Conservation (phyloP, 2,113 vertebrate genomes). For the Diglossa brunneiventris region DNA sequence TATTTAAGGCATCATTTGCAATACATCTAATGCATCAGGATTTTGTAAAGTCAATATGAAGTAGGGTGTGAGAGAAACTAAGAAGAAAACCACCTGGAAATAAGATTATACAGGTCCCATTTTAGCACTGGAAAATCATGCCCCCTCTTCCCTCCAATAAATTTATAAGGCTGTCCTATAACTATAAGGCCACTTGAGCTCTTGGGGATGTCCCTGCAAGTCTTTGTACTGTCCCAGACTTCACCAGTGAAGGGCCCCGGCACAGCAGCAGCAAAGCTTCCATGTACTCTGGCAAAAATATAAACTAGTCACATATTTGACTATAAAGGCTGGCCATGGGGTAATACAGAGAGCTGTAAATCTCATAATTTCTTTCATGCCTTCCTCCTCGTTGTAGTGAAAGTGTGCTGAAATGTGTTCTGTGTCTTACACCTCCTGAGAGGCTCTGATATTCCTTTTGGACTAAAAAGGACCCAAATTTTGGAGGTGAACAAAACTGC, state of each 20-base stretch:
- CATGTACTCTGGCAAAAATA: neutral
- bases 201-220: neutral
- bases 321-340: neutral
- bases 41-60: neutral
- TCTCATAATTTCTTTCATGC: neutral
- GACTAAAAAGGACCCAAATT: neutral
- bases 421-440: neutral
- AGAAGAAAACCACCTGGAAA: neutral
- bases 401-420: neutral
- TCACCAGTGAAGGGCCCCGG: neutral
- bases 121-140: neutral
- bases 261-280: neutral
- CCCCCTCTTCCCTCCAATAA: neutral
- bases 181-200: neutral
- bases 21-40: neutral
- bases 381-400: neutral
- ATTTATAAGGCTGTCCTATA: neutral
- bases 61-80: neutral
- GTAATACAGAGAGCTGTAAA: neutral
- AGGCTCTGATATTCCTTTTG: neutral
- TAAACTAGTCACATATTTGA: neutral
- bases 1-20: constrained; percentile 50
- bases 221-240: neutral
- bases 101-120: neutral
- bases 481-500: neutral